These are phyloP conservation scores for Aporophyla lueneburgensis DNA, from an alignment of 2,888 invertebrate species.

Conservation along the genomic window DNA sequence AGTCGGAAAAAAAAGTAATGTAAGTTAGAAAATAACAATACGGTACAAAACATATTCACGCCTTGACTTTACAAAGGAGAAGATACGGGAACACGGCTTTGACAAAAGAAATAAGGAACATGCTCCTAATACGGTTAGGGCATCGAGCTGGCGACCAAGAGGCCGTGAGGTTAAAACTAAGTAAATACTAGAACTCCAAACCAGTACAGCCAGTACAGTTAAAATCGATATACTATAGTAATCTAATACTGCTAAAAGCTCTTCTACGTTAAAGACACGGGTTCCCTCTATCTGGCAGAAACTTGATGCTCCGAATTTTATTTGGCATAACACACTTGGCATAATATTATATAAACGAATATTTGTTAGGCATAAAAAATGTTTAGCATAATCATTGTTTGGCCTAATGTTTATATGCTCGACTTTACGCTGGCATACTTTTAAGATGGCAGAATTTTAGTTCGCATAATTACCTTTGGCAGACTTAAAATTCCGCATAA, in stretches of 20 bases:
- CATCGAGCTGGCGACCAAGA: too few relatives aligned
- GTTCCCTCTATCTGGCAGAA: too few relatives aligned
- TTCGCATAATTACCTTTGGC: too few relatives aligned
- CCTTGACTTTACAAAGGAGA: not conserved
- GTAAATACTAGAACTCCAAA: not conserved
- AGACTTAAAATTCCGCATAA: too few relatives aligned
- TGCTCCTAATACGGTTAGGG: not conserved
- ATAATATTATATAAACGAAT: too few relatives aligned
- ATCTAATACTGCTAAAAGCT: constrained; percentile 27
- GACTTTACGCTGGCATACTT: too few relatives aligned
- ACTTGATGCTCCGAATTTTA: too few relatives aligned
- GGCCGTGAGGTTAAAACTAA: not conserved
- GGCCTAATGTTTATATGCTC: too few relatives aligned
- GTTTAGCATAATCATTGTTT: too few relatives aligned
- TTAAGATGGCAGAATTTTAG: too few relatives aligned
- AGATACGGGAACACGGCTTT: not conserved
- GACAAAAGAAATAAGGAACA: not conserved
- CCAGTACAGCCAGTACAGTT: not conserved
- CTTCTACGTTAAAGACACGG: not conserved
- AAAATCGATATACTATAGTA: not conserved
- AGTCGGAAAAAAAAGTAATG: not conserved
- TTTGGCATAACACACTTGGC: too few relatives aligned
- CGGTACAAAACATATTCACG: not conserved
- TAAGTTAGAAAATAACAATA: not conserved
- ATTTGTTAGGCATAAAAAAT: too few relatives aligned